phyloP scores from a whole-genome alignment of 1,140 invertebrate genomes.

The Cepaea nemoralis region DNA sequence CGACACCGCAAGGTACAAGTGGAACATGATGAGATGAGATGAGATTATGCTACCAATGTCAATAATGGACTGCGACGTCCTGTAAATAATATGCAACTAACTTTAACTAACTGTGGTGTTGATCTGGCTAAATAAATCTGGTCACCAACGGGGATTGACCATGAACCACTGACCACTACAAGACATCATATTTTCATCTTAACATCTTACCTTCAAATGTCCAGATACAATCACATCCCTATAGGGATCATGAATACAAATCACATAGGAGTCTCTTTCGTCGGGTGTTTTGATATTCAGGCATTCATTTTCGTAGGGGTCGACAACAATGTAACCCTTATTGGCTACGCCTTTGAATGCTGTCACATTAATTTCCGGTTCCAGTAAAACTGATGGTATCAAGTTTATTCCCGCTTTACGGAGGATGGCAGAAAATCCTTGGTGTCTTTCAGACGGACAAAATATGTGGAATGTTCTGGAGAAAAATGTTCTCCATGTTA shows the following conservation, averaged over 20 bases:
- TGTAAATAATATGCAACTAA: too few relatives aligned
- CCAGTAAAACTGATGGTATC: not conserved
- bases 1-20: too few relatives aligned
- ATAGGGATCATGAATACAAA: slow-evolving; percentile 11
- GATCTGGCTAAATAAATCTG: too few relatives aligned
- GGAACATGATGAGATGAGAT: too few relatives aligned
- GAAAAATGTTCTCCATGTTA: not conserved
- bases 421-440: too few relatives aligned
- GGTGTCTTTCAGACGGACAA: slow-evolving; percentile 5
- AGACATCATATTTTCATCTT: too few relatives aligned
- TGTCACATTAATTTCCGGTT: not conserved
- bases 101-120: too few relatives aligned
- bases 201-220: slow-evolving; percentile 18
- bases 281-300: not conserved
- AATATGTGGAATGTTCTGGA: not conserved
- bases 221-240: slow-evolving; percentile 5
- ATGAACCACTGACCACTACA: too few relatives aligned
- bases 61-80: too few relatives aligned
- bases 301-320: not conserved
- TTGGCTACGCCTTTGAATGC: not conserved
- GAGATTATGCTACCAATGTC: too few relatives aligned
- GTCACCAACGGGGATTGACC: too few relatives aligned
- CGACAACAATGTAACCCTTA: not conserved
- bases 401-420: not conserved
- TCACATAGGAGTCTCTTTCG: not conserved